Evolutionary conservation across 2,888 invertebrate genomes (phyloP).

Genomic region (Drosophila leonis): DNA sequence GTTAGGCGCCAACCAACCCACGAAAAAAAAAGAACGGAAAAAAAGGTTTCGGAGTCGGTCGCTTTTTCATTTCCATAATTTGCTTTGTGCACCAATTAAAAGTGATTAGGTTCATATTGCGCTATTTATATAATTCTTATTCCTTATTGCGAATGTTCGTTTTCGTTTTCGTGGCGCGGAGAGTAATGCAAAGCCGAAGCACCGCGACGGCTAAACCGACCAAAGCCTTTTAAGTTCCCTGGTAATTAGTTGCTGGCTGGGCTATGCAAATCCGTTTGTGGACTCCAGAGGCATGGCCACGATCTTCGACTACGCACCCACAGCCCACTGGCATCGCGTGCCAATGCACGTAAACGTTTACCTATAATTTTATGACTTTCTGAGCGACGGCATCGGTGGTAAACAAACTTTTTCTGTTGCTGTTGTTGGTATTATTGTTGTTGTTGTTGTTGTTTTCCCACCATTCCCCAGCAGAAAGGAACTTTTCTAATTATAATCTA

Average conservation of each 20-base stretch:
- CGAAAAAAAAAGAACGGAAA: neutral
- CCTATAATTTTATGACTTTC: conserved; percentile 81
- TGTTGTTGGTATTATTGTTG: conserved; percentile 36
- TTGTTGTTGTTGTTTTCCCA: neutral
- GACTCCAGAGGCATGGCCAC: conserved; percentile 14
- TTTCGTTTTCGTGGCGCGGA: conserved; percentile 13
- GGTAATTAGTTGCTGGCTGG: conserved; percentile 73
- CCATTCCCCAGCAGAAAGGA: conserved; percentile 25
- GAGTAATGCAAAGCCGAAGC: conserved; percentile 46
- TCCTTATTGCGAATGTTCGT: conserved; percentile 53
- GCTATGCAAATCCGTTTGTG: conserved; percentile 53
- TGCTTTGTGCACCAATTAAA: conserved; percentile 74
- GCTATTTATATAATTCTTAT: conserved; percentile 65
- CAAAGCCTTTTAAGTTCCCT: conserved; percentile 67
- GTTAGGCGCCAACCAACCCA: conserved; percentile 1
- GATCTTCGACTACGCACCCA: neutral
- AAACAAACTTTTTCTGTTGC: conserved; percentile 42
- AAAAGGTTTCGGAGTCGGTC: conserved; percentile 50
- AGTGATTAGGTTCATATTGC: conserved; percentile 79
- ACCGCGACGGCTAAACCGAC: conserved; percentile 29
- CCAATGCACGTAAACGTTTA: conserved; percentile 80
- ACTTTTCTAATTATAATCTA: conserved; percentile 82
- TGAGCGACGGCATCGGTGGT: conserved; percentile 42
- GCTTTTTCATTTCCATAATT: conserved; percentile 61
- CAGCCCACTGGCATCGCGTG: conserved; percentile 34